Evolutionary conservation across 1,140 invertebrate genomes (phyloP).

Genomic region (Grapholita molesta): DNA sequence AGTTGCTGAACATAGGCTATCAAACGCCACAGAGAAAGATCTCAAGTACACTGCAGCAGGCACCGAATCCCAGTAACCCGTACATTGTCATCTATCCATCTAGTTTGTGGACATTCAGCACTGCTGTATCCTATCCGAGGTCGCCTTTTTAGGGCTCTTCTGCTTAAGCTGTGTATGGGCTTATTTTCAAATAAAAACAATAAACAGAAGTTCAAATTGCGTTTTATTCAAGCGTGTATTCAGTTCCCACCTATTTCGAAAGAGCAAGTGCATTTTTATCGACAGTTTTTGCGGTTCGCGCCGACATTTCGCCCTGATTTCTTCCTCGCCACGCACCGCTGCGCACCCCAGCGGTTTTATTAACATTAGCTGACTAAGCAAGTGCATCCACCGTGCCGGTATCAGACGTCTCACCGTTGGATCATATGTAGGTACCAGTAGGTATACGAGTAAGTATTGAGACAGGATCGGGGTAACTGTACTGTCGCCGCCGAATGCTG

Average conservation of each 20-base stretch:
- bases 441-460: neutral
- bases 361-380: constrained; percentile 63
- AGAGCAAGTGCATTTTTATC: constrained; percentile 2
- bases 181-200: neutral
- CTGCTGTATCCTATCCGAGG: too few species aligned
- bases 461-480: neutral
- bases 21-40: too few species aligned
- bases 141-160: too few species aligned
- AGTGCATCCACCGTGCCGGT: constrained; percentile 12
- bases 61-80: too few species aligned
- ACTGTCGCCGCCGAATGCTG: neutral
- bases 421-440: neutral
- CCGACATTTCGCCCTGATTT: constrained; percentile 6
- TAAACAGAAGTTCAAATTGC: neutral
- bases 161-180: too few species aligned
- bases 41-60: too few species aligned
- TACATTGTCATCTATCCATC: too few species aligned
- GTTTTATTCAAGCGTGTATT: neutral
- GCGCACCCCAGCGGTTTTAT: constrained; percentile 48
- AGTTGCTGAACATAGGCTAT: too few species aligned
- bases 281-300: neutral
- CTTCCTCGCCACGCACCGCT: constrained; percentile 29
- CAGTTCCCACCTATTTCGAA: neutral
- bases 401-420: constrained; percentile 1
- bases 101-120: too few species aligned